phyloP scores from a whole-genome alignment of 2,888 invertebrate genomes.

The Dendrolimus houi region DNA sequence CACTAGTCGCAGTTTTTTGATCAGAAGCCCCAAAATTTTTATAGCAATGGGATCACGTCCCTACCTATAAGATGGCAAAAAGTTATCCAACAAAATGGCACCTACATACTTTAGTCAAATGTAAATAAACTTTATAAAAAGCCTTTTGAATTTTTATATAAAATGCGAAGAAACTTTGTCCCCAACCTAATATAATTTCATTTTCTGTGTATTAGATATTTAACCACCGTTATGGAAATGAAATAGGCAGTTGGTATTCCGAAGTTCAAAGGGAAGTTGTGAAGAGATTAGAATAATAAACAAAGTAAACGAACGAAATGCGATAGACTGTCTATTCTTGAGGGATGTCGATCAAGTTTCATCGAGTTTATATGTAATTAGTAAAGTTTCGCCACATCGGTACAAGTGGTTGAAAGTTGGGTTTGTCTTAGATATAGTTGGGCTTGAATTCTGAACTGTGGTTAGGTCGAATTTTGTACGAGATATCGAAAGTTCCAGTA shows the following conservation, averaged over 20 bases:
- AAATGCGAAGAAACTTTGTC: too few species aligned
- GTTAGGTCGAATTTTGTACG: not conserved
- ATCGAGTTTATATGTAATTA: not conserved
- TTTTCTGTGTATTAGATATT: too few species aligned
- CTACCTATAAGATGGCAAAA: too few species aligned
- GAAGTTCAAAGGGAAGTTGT: not conserved
- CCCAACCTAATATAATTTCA: too few species aligned
- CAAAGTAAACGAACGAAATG: not conserved
- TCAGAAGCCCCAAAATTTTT: too few species aligned
- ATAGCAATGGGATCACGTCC: too few species aligned
- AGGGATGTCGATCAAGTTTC: not conserved
- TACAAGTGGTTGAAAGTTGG: not conserved
- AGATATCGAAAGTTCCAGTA: not conserved
- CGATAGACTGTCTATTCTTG: not conserved
- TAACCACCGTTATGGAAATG: too few species aligned
- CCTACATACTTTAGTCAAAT: too few species aligned
- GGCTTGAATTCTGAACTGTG: not conserved
- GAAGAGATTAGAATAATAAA: not conserved
- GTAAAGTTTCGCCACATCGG: not conserved
- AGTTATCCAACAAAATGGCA: too few species aligned
- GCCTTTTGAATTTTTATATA: too few species aligned
- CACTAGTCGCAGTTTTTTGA: too few species aligned
- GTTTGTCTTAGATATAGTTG: not conserved
- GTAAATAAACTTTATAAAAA: too few species aligned
- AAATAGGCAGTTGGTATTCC: not conserved